Evolutionary conservation across 2,888 invertebrate species (phyloP).

Genomic region (Dynastes tityus): DNA sequence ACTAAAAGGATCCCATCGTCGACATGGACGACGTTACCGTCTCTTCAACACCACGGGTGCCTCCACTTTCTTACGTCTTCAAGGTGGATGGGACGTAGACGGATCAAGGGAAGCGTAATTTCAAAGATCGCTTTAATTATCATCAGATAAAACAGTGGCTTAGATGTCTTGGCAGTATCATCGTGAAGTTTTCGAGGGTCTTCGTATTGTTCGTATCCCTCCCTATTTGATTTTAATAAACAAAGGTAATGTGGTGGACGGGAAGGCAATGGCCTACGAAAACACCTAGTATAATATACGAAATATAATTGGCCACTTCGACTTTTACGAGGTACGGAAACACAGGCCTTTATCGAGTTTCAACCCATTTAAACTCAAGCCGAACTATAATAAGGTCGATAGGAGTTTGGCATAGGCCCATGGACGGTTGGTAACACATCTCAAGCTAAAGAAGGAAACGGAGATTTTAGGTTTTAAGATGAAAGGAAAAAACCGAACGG

Average conservation of each 20-base stretch:
- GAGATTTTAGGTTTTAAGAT: neutral
- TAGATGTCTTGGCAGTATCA: neutral
- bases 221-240: conserved; percentile 34
- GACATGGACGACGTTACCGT: neutral
- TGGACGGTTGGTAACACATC: neutral
- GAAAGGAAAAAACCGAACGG: neutral
- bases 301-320: conserved; percentile 37
- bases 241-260: conserved; percentile 1
- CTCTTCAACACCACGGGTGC: neutral
- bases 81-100: neutral
- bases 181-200: neutral
- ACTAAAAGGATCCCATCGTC: neutral
- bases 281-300: conserved; percentile 13
- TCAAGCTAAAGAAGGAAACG: neutral
- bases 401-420: neutral
- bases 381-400: conserved; percentile 26
- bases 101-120: neutral
- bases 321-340: conserved; percentile 32
- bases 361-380: conserved; percentile 23
- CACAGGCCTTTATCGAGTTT: conserved; percentile 21
- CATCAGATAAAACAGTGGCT: conserved; percentile 25
- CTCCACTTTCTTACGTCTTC: neutral
- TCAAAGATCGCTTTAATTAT: conserved; percentile 18
- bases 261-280: neutral
- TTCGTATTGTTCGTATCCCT: conserved; percentile 1